Conservation (phyloP, 2,888 invertebrate genomes). For the Dinocampus coccinellae region DNA sequence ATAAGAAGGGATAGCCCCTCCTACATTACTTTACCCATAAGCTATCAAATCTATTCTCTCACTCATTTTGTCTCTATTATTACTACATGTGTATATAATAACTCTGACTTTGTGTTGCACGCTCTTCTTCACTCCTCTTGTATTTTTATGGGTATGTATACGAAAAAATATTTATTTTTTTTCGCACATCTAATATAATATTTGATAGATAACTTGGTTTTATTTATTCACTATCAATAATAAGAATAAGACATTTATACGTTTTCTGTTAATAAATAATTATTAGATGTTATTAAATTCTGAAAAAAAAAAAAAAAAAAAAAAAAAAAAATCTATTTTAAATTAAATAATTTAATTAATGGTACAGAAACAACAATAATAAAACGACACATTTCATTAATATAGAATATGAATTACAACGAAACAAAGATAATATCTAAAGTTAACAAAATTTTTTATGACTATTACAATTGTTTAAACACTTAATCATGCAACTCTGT, state of each 20-base stretch:
- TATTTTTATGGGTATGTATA: neutral
- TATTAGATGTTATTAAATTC: neutral
- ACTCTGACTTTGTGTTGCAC: too few species aligned
- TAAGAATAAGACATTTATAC: neutral
- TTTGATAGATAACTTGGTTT: neutral
- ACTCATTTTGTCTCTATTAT: neutral
- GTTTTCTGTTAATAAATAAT: neutral
- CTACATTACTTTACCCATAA: constrained; percentile 12
- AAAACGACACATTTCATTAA: neutral
- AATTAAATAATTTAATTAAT: neutral
- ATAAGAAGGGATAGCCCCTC: constrained; percentile 17
- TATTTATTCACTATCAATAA: neutral
- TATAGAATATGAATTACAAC: neutral
- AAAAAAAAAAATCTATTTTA: too few species aligned
- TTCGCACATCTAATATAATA: neutral
- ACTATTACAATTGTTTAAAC: neutral
- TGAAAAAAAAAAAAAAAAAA: neutral
- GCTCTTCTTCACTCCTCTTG: too few species aligned
- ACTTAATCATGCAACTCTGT: neutral
- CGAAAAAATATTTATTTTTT: neutral
- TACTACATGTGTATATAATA: neutral
- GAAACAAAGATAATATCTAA: neutral
- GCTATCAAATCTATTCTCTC: neutral
- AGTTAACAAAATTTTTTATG: neutral
- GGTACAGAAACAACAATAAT: neutral